These are phyloP conservation scores for Gorsachius magnificus DNA, from an alignment of 2,797 vertebrate species.

Conservation along the genomic window DNA sequence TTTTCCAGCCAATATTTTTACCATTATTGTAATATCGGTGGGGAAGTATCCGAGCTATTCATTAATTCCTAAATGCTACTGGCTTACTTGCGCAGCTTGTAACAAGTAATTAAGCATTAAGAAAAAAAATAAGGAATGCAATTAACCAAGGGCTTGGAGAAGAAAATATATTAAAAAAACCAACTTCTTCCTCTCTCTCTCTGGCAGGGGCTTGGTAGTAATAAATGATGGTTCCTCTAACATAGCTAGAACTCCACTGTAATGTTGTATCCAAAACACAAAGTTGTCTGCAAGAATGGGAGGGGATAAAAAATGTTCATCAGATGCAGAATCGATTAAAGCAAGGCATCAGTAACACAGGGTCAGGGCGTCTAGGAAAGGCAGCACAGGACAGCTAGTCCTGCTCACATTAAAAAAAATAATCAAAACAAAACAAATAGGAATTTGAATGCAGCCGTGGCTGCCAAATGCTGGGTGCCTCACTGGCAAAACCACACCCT, in stretches of 20 bases:
- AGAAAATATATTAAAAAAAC: background rate
- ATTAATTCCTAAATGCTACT: conserved; percentile 19
- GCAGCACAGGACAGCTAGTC: background rate
- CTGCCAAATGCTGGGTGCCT: conserved; percentile 19
- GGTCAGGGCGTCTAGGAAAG: background rate
- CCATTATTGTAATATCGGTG: background rate
- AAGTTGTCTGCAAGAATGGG: conserved; percentile 14
- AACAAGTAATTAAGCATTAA: conserved; percentile 46
- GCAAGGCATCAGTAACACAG: conserved; percentile 3
- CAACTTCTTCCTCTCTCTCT: background rate
- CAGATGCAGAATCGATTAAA: conserved; percentile 23
- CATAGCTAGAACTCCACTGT: background rate
- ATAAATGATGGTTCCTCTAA: background rate
- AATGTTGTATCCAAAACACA: conserved; percentile 8
- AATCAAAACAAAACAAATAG: conserved; percentile 33
- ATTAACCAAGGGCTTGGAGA: conserved; percentile 27
- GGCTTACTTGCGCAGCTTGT: background rate
- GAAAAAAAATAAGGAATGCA: background rate
- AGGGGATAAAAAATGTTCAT: conserved; percentile 21
- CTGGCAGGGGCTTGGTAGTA: background rate
- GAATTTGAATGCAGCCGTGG: background rate
- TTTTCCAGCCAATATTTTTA: background rate
- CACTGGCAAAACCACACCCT: conserved; percentile 47
- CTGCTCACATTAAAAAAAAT: background rate
- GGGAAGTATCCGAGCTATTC: background rate